phyloP scores from a whole-genome alignment of 2,888 invertebrate species.

The Ferdinandea cuprea region DNA sequence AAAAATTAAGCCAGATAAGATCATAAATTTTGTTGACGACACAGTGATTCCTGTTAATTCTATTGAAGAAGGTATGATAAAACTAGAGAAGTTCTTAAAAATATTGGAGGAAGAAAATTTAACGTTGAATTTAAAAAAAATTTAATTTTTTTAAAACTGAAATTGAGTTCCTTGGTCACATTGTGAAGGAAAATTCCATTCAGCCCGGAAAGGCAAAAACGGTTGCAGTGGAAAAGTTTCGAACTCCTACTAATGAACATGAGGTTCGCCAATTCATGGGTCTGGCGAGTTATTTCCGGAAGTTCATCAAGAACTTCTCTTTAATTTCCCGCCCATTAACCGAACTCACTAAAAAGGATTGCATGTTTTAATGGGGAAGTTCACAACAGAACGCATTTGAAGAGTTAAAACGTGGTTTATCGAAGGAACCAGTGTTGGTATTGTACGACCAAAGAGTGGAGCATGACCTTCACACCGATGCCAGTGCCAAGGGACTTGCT shows the following conservation, averaged over 20 bases:
- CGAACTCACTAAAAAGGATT: slow-evolving; percentile 8
- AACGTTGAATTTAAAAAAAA: slow-evolving; percentile 1
- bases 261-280: slow-evolving; percentile 17
- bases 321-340: slow-evolving; percentile 6
- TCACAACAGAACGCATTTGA: slow-evolving; percentile 1
- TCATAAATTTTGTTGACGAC: slow-evolving; percentile 16
- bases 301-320: slow-evolving; percentile 24
- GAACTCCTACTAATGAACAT: slow-evolving; percentile 11
- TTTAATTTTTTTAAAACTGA: slow-evolving; percentile 2
- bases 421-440: slow-evolving; percentile 2
- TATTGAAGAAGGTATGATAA: slow-evolving; percentile 2
- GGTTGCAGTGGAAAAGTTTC: no score
- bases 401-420: no score
- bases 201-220: no score
- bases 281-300: slow-evolving; percentile 20
- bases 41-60: slow-evolving; percentile 9
- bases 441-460: slow-evolving; percentile 9
- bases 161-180: slow-evolving; percentile 14
- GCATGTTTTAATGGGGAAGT: neutral
- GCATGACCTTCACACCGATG: slow-evolving; percentile 59
- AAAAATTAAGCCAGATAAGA: neutral
- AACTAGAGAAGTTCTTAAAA: slow-evolving; percentile 1
- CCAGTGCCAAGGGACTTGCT: neutral
- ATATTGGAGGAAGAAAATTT: neutral
- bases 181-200: neutral